Percentiles rank a stretch among this genome's conserved stretches.
Conservation (phyloP, 2,797 vertebrate genomes). For the Pangasius sanitwongsei region DNA sequence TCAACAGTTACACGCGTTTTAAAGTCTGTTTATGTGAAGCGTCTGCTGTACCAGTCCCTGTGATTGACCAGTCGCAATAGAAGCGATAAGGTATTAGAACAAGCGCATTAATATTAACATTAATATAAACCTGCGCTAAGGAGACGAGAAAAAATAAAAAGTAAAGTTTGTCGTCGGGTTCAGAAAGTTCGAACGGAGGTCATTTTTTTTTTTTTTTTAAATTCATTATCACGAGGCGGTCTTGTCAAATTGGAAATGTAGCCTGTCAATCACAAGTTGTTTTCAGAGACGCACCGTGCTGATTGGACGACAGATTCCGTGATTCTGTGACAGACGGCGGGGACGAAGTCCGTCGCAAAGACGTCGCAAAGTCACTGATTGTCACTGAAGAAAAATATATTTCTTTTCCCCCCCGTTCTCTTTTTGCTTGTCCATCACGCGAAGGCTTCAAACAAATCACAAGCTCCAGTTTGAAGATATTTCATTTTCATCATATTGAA, state of each 20-base stretch:
- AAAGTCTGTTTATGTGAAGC: not conserved
- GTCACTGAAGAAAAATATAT: not conserved
- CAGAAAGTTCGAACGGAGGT: not conserved
- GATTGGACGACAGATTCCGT: constrained; percentile 39
- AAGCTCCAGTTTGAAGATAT: not conserved
- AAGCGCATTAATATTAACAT: too few species aligned
- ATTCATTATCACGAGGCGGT: constrained; percentile 38
- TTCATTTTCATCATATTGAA: not conserved
- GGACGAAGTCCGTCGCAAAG: constrained; percentile 42
- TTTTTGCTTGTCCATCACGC: constrained; percentile 9
- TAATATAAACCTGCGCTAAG: not conserved
- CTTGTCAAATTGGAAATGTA: constrained; percentile 41
- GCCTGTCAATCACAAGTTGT: constrained; percentile 49
- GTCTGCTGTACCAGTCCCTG: not conserved
- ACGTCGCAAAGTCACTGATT: constrained; percentile 44
- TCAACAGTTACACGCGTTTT: not conserved
- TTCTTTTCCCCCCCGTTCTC: not conserved
- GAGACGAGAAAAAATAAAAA: not conserved
- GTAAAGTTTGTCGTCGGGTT: not conserved
- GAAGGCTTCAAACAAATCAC: not conserved
- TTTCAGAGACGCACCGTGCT: constrained; percentile 35
- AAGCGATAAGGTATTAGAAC: not conserved
- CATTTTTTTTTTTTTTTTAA: not conserved
- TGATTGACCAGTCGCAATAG: not conserved
- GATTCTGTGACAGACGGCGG: constrained; percentile 26